Conservation (phyloP, 2,888 invertebrate genomes). For the Tortrix viridana region DNA sequence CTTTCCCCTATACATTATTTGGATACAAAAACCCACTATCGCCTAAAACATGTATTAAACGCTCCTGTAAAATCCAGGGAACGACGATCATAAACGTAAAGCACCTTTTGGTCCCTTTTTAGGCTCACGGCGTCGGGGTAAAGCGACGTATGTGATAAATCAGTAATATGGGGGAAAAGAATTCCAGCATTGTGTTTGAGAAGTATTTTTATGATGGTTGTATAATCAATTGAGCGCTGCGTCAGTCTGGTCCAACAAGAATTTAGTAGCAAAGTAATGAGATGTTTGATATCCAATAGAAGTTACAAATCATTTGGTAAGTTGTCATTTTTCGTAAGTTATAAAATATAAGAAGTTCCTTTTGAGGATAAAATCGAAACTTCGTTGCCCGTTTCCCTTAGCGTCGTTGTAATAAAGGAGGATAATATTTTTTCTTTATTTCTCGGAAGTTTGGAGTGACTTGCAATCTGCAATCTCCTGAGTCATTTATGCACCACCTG, state of each 20-base stretch:
- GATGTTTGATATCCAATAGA: too few species aligned
- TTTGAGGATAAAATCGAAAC: too few species aligned
- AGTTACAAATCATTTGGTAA: too few species aligned
- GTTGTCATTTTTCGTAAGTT: too few species aligned
- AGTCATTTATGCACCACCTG: conserved; percentile 10
- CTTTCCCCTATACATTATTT: conserved; percentile 28
- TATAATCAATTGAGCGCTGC: too few species aligned
- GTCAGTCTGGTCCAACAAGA: too few species aligned
- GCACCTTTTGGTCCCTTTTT: conserved; percentile 37
- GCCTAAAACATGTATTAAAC: conserved; percentile 35
- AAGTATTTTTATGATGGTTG: neutral
- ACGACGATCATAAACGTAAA: conserved; percentile 34
- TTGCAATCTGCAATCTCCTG: conserved; percentile 7
- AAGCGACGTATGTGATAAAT: conserved; percentile 32
- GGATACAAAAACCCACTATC: conserved; percentile 34
- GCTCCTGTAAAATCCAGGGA: conserved; percentile 25
- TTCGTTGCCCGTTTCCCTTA: too few species aligned
- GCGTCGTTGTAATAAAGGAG: too few species aligned
- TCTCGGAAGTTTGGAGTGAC: conserved; percentile 1
- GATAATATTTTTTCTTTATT: neutral
- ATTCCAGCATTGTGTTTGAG: conserved; percentile 16
- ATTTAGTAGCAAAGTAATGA: too few species aligned
- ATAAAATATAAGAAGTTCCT: too few species aligned
- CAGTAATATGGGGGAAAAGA: conserved; percentile 21
- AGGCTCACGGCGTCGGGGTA: conserved; percentile 14